A percentile compares a stretch with the other conserved stretches of the same genome.
These are phyloP conservation scores for Anoplius nigerrimus DNA, from an alignment of 2,888 invertebrate species.

Conservation along the genomic window DNA sequence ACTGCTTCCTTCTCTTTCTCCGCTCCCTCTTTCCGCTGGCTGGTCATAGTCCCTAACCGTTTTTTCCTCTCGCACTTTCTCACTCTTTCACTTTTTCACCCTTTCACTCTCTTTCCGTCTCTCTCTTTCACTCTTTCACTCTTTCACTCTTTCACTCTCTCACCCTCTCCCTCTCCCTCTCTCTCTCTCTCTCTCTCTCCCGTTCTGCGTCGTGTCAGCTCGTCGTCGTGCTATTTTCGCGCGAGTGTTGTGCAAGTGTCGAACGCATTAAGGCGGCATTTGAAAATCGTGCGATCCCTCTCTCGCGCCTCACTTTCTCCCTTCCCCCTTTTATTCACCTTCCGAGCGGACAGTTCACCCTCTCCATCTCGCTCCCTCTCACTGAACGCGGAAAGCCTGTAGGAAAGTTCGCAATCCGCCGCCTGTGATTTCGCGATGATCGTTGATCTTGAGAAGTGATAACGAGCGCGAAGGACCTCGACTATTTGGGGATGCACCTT, in stretches of 20 bases:
- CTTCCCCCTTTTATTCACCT: neutral
- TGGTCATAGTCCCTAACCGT: too few relatives aligned
- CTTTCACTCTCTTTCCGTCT: constrained; percentile 18
- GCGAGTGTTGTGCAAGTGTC: constrained; percentile 73
- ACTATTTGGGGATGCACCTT: constrained; percentile 36
- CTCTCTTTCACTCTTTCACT: constrained; percentile 43
- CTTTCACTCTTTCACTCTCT: constrained; percentile 14
- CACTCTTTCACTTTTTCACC: neutral
- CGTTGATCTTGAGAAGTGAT: constrained; percentile 23
- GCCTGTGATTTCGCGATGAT: too few relatives aligned
- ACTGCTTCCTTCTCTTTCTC: constrained; percentile 22
- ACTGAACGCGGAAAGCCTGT: too few relatives aligned
- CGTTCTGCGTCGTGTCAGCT: constrained; percentile 61
- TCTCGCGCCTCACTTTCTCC: neutral
- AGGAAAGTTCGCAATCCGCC: too few relatives aligned
- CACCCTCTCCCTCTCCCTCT: constrained; percentile 8
- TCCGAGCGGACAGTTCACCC: neutral
- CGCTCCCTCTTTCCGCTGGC: too few relatives aligned
- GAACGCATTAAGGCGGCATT: constrained; percentile 63
- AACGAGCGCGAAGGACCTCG: constrained; percentile 19
- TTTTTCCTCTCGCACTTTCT: too few relatives aligned
- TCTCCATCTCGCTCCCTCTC: too few relatives aligned
- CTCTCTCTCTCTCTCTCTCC: constrained; percentile 16
- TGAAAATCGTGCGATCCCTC: constrained; percentile 40
- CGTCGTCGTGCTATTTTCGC: constrained; percentile 65